Evolutionary conservation across 2,888 invertebrate genomes (phyloP).

Genomic region (Salticus scenicus): DNA sequence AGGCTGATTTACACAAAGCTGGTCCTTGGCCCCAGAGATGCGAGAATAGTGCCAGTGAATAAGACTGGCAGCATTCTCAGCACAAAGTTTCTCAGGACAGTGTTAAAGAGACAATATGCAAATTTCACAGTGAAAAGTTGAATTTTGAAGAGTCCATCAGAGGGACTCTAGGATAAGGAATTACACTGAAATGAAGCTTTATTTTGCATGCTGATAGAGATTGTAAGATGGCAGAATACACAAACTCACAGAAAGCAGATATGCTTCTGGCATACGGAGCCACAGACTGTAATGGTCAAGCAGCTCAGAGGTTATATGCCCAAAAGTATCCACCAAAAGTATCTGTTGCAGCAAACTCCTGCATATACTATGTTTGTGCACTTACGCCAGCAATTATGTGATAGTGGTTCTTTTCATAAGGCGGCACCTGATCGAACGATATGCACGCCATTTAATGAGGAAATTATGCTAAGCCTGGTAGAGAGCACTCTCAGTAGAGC

Average conservation of each 20-base stretch:
- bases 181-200: neutral
- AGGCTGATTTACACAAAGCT: no score
- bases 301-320: neutral
- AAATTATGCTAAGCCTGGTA: no score
- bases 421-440: no score
- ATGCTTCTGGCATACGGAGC: constrained; percentile 11
- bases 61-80: no score
- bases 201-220: neutral
- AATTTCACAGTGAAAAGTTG: no score
- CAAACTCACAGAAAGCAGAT: neutral
- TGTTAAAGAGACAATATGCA: no score
- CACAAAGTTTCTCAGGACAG: no score
- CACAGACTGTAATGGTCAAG: constrained; percentile 1
- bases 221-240: neutral
- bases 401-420: neutral
- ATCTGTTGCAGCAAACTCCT: neutral
- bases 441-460: constrained; percentile 1
- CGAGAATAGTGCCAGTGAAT: no score
- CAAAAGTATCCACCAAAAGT: constrained; percentile 25
- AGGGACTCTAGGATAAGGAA: no score
- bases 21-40: no score
- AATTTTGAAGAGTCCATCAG: no score
- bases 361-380: neutral
- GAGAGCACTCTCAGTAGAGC: neutral
- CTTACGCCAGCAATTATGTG: neutral